A percentile compares a stretch with the other conserved stretches of the same genome.
These are phyloP conservation scores for Melinaea menophilus DNA, from an alignment of 2,888 invertebrate species.

Conservation along the genomic window DNA sequence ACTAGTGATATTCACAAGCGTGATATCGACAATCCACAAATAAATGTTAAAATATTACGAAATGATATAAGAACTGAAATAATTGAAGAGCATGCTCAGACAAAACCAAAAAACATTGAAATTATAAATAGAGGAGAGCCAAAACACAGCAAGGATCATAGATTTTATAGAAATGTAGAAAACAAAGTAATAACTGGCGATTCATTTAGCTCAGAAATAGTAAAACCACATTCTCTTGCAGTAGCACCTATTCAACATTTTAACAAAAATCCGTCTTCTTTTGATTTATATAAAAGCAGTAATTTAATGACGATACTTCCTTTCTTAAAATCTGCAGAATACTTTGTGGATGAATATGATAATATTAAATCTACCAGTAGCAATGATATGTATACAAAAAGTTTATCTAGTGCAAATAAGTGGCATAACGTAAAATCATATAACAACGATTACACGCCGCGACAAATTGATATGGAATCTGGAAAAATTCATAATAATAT, in stretches of 20 bases:
- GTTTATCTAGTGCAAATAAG: conserved; percentile 51
- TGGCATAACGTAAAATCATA: conserved; percentile 67
- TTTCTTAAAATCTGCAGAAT: conserved; percentile 58
- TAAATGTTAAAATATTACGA: conserved; percentile 61
- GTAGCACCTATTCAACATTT: not conserved
- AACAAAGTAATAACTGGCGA: conserved; percentile 35
- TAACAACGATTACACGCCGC: conserved; percentile 57
- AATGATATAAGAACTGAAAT: conserved; percentile 52
- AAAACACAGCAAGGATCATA: conserved; percentile 37
- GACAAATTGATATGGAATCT: conserved; percentile 46
- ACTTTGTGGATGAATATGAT: conserved; percentile 43
- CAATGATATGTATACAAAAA: conserved; percentile 50
- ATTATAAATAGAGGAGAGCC: conserved; percentile 51
- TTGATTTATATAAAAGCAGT: conserved; percentile 38
- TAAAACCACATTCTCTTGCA: conserved; percentile 36
- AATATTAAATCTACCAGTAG: conserved; percentile 32
- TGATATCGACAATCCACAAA: conserved; percentile 42
- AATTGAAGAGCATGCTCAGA: conserved; percentile 49
- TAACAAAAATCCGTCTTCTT: conserved; percentile 32
- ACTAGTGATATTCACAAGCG: conserved; percentile 43
- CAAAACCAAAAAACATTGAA: conserved; percentile 50
- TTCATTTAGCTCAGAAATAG: conserved; percentile 30
- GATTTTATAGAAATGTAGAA: conserved; percentile 48
- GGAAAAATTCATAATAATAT: conserved; percentile 33
- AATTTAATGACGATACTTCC: conserved; percentile 52